phyloP scores from a whole-genome alignment of 1,140 invertebrate species.

The Lepidurus apus region DNA sequence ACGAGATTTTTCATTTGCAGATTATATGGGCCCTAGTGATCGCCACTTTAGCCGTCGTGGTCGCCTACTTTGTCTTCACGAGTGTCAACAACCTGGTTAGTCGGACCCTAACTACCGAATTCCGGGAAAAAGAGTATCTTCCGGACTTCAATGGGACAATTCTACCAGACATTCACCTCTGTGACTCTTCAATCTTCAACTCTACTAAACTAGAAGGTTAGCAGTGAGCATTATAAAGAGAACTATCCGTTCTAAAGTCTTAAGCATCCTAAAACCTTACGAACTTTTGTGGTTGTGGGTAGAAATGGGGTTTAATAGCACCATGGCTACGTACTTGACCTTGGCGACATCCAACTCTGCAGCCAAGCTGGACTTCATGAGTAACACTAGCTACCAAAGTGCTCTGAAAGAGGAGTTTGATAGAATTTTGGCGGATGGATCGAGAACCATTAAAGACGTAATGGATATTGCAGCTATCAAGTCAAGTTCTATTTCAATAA shows the following conservation, averaged over 20 bases:
- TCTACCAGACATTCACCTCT: slow-evolving; percentile 30
- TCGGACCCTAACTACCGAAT: background rate
- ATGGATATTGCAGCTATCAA: slow-evolving; percentile 25
- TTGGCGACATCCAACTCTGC: background rate
- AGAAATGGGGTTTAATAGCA: slow-evolving; percentile 31
- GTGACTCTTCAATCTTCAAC: slow-evolving; percentile 28
- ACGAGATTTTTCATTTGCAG: background rate
- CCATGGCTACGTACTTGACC: slow-evolving; percentile 30
- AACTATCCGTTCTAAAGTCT: too few relatives aligned
- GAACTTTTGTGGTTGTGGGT: background rate
- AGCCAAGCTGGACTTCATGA: background rate
- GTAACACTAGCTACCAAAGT: background rate
- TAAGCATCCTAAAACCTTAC: background rate
- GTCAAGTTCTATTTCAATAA: background rate
- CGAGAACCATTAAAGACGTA: background rate
- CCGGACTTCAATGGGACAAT: background rate
- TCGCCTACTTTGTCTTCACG: background rate
- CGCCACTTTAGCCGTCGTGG: background rate
- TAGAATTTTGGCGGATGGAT: background rate
- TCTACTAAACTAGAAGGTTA: slow-evolving; percentile 10
- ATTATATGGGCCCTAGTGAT: background rate
- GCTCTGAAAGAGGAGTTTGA: slow-evolving; percentile 4
- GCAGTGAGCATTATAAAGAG: background rate
- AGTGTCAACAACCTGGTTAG: background rate
- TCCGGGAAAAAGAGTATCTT: background rate